A percentile compares a stretch with the other conserved stretches of the same genome.
phyloP scores from a whole-genome alignment of 2,888 invertebrate genomes.

The Agrotis puta region DNA sequence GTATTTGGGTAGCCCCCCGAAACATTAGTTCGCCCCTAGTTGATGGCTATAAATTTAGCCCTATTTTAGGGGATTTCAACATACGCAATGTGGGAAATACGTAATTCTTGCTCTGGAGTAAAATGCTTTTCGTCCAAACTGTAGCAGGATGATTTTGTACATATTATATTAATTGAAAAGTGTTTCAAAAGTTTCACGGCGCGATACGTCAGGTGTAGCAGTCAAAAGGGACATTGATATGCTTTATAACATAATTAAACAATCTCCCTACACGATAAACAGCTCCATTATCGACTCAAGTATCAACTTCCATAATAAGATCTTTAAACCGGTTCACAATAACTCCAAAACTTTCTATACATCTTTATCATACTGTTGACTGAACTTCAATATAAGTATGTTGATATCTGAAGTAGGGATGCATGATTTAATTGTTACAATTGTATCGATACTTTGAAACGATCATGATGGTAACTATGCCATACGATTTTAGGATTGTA shows the following conservation, averaged over 20 bases:
- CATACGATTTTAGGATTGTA: neutral
- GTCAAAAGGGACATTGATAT: conserved; percentile 20
- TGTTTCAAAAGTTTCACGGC: no score
- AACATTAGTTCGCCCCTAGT: no score
- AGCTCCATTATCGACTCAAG: conserved; percentile 48
- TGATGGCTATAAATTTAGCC: no score
- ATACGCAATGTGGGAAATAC: no score
- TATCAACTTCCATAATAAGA: conserved; percentile 58
- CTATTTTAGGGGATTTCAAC: no score
- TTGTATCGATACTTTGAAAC: neutral
- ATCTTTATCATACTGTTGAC: conserved; percentile 53
- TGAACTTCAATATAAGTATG: conserved; percentile 56
- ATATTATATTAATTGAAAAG: no score
- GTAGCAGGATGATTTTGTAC: no score
- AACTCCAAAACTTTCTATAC: conserved; percentile 56
- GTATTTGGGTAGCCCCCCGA: no score
- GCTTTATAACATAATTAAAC: conserved; percentile 33
- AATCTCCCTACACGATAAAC: conserved; percentile 38
- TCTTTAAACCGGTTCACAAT: conserved; percentile 53
- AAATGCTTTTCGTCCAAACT: no score
- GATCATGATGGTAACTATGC: neutral
- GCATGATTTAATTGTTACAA: neutral
- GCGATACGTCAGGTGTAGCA: no score
- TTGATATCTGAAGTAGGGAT: conserved; percentile 17
- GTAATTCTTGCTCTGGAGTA: no score